Percentiles rank a stretch among this genome's conserved stretches.
These are phyloP conservation scores for Hirtodrosophila alboralis DNA, from an alignment of 2,888 invertebrate species.

Conservation along the genomic window DNA sequence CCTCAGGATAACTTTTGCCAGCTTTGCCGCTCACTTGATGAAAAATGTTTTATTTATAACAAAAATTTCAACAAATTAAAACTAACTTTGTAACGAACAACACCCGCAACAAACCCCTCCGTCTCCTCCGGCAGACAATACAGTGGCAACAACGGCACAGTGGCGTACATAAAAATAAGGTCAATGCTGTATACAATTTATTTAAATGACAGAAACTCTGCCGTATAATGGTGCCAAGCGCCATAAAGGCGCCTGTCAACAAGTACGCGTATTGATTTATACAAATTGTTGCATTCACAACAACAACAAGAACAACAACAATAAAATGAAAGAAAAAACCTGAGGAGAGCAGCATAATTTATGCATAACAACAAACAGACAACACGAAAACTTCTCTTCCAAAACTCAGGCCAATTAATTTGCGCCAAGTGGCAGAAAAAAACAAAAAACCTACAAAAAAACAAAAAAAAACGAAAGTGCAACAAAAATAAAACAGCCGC, in stretches of 20 bases:
- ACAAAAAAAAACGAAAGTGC: conserved; percentile 44
- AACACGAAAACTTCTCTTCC: too few species aligned
- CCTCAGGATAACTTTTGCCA: too few species aligned
- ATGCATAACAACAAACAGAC: conserved; percentile 42
- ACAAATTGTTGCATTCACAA: conserved; percentile 61
- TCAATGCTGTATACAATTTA: conserved; percentile 52
- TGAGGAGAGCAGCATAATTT: conserved; percentile 49
- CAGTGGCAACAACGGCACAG: conserved; percentile 46
- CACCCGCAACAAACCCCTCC: neutral
- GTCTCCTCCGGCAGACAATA: too few species aligned
- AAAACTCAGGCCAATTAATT: conserved; percentile 67
- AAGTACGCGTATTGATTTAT: conserved; percentile 67
- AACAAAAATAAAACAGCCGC: conserved; percentile 52
- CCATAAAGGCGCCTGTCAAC: conserved; percentile 57
- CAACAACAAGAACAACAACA: too few species aligned
- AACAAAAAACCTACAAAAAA: conserved; percentile 14
- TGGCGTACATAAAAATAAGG: conserved; percentile 64
- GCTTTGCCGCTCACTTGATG: neutral
- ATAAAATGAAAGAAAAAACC: conserved; percentile 9
- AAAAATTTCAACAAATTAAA: conserved; percentile 2
- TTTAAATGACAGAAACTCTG: conserved; percentile 30
- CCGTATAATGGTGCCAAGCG: conserved; percentile 32
- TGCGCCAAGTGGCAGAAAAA: conserved; percentile 38
- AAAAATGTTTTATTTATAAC: conserved; percentile 1
- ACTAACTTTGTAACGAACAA: conserved; percentile 4